phyloP scores from a whole-genome alignment of 2,888 invertebrate genomes.

The Dione juno region DNA sequence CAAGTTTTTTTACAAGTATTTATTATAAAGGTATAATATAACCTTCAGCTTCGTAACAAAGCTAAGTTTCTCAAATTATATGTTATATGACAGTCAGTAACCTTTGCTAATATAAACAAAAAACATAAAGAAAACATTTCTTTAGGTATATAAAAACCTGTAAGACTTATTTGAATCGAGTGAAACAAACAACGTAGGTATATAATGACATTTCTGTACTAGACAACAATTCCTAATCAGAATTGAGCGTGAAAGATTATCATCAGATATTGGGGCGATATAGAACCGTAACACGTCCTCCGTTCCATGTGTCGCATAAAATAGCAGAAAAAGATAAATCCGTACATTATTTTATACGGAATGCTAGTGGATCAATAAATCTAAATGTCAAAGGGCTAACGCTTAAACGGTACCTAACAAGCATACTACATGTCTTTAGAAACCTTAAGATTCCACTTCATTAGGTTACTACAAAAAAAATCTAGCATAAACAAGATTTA shows the following conservation, averaged over 20 bases:
- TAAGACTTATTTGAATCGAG: background rate
- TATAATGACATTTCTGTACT: background rate
- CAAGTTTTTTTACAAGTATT: conserved; percentile 4
- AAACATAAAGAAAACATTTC: background rate
- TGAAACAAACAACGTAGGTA: background rate
- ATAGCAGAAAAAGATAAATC: conserved; percentile 6
- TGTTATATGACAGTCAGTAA: background rate
- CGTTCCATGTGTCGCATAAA: conserved; percentile 22
- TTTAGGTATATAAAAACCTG: background rate
- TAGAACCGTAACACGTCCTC: conserved; percentile 16
- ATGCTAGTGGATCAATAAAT: conserved; percentile 11
- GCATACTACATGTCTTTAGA: background rate
- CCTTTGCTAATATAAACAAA: background rate
- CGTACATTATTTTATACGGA: background rate
- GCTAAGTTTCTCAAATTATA: background rate
- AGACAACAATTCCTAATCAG: conserved; percentile 21
- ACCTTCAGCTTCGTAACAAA: background rate
- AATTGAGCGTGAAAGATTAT: conserved; percentile 8
- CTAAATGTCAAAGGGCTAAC: conserved; percentile 2
- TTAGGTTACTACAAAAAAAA: background rate
- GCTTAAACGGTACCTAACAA: conserved; percentile 11
- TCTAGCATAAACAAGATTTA: background rate
- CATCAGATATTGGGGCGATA: conserved; percentile 27
- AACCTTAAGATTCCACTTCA: background rate
- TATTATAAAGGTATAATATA: background rate